Base-by-base conservation (phyloP, 2,113 vertebrate genomes). In the Apeltes quadracus region DNA sequence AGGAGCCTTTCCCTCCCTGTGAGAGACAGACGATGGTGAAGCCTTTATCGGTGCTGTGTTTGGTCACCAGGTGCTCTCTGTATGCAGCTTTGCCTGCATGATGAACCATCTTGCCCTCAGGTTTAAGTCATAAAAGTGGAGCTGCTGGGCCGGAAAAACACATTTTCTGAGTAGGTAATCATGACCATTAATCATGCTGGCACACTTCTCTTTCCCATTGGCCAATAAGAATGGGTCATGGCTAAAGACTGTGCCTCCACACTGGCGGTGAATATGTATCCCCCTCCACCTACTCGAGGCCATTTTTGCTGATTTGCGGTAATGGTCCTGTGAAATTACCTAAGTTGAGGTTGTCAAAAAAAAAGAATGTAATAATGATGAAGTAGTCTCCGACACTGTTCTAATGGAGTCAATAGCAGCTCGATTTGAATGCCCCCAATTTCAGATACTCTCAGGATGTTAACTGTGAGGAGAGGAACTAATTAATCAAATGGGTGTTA, bases 81-180 rank as follows among this genome's bases (percentile, higher is more conserved):
- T 77, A 84, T 82, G 64, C 87, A 88, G 86, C 72, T 82, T 71
- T 80, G 81, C 82, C 62, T 76, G 68, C 61, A 76, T 90, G 90
- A 93, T 79, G 32, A 72, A 89, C 83, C 61, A 69, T 92, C 82
- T 86, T 69, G 77, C 80, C 82, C 66, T 34, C 88, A 48, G 86
- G 90, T 93, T 92, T 83, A 90, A 93, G 93, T 92, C 93, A 94
- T 92, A 92, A 93, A 94, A 93, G 79, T 90, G 87, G 84, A 91
- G 91, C 89, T 90, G 90, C 72, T 93, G 84, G 84, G 88, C 86
- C 92, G 91, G 93, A 89, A 94, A 95, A 93, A 78, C 90, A 92
- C 91, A 95, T 91, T 92, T 91, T 93, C 90, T 81, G 90, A 90
- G 87, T 69, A 93, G 87, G 89, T 96, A 93, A 97, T 96, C 92